Conservation (phyloP, 2,113 vertebrate species). For the Synchiropus splendidus region DNA sequence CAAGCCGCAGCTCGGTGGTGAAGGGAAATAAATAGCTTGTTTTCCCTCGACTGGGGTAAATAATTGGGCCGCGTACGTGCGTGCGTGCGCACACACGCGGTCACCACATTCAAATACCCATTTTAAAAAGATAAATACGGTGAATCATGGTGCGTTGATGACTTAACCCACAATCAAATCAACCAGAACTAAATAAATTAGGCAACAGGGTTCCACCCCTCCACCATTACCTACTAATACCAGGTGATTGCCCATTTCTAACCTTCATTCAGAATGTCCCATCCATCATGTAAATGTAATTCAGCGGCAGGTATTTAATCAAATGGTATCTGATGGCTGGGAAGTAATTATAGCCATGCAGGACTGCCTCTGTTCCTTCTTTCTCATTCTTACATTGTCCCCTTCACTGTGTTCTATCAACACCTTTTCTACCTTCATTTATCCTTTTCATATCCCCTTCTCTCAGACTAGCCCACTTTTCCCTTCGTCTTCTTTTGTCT, state of each 20-base stretch:
- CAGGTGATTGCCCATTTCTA: slow-evolving; percentile 76
- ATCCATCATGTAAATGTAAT: slow-evolving; percentile 91
- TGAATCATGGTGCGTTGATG: slow-evolving; percentile 36
- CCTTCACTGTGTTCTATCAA: slow-evolving; percentile 3
- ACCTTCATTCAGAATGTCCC: slow-evolving; percentile 72
- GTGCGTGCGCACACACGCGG: slow-evolving; percentile 11
- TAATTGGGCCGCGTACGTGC: slow-evolving; percentile 45
- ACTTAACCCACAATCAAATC: slow-evolving; percentile 53
- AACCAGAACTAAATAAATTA: slow-evolving; percentile 78
- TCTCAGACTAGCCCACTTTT: slow-evolving; percentile 16
- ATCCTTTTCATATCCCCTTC: slow-evolving; percentile 27
- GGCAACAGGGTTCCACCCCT: slow-evolving; percentile 73
- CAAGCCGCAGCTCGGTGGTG: slow-evolving; percentile 29
- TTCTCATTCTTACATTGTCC: slow-evolving; percentile 13
- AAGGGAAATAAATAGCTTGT: slow-evolving; percentile 40
- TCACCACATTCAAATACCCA: slow-evolving; percentile 34
- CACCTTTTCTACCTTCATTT: slow-evolving; percentile 6
- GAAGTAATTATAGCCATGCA: slow-evolving; percentile 81
- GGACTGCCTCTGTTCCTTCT: slow-evolving; percentile 54
- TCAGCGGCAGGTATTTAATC: slow-evolving; percentile 90
- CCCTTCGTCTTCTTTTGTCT: no score
- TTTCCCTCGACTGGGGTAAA: slow-evolving; percentile 46
- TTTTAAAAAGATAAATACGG: slow-evolving; percentile 66
- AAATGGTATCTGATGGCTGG: slow-evolving; percentile 79
- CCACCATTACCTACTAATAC: slow-evolving; percentile 75